Evolutionary conservation across 2,888 invertebrate genomes (phyloP).

Genomic region (Dione vanillae): DNA sequence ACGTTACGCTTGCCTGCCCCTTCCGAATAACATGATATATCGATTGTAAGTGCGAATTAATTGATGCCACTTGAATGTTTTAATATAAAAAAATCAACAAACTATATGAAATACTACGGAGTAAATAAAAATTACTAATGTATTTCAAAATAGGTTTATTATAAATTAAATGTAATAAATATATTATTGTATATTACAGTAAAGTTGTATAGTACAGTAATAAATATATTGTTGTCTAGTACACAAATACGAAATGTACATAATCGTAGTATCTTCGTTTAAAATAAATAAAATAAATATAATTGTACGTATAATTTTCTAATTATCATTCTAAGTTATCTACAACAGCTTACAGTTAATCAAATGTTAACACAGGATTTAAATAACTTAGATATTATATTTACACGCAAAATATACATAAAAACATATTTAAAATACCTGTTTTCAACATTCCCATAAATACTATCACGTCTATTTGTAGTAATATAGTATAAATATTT

Average conservation of each 20-base stretch:
- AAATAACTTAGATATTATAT: constrained; percentile 8
- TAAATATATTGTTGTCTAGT: no score
- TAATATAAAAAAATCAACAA: no score
- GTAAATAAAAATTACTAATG: neutral
- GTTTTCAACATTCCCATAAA: neutral
- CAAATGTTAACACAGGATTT: neutral
- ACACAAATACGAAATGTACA: no score
- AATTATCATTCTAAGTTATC: neutral
- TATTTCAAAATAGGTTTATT: neutral
- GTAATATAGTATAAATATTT: neutral
- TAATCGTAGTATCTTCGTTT: neutral
- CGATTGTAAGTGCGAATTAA: neutral
- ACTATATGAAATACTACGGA: no score
- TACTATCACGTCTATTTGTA: constrained; percentile 17
- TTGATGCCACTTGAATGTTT: no score
- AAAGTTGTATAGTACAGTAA: no score
- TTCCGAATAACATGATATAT: constrained; percentile 28
- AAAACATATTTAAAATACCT: neutral
- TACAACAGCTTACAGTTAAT: constrained; percentile 14
- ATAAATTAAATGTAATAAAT: no score
- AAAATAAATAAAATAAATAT: neutral
- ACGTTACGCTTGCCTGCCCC: constrained; percentile 30
- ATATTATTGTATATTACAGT: no score
- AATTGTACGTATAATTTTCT: neutral
- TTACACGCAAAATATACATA: neutral